A percentile compares a stretch with the other conserved stretches of the same genome.
Evolutionary conservation across 1,140 invertebrate genomes (phyloP).

Genomic region (Phortica variegata): DNA sequence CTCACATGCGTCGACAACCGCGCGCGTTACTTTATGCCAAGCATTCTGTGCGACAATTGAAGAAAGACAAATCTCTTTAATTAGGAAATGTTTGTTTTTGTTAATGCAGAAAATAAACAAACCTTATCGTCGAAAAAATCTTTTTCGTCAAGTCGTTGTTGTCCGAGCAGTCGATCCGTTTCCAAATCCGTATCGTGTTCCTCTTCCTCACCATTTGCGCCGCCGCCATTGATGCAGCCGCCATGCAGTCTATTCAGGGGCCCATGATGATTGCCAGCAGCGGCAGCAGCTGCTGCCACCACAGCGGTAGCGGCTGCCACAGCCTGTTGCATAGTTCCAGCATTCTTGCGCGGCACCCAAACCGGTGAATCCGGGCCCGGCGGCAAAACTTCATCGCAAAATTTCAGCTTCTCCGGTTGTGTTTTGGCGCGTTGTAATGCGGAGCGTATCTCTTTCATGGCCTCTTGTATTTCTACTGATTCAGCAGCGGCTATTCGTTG

Average conservation of each 20-base stretch:
- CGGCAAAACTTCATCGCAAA: conserved; percentile 45
- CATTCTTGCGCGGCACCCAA: conserved; percentile 48
- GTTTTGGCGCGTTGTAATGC: conserved; percentile 71
- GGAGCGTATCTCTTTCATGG: conserved; percentile 79
- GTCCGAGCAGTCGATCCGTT: conserved; percentile 83
- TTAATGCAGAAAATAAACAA: neutral
- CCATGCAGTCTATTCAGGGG: conserved; percentile 7
- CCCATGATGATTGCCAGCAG: neutral
- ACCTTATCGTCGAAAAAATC: conserved; percentile 85
- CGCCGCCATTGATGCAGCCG: neutral
- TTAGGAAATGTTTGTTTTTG: neutral
- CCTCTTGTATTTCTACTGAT: conserved; percentile 63
- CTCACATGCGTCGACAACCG: conserved; percentile 10
- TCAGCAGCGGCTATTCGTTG: conserved; percentile 35
- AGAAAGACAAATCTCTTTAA: neutral
- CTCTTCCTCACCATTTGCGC: conserved; percentile 58
- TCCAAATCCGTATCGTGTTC: conserved; percentile 86
- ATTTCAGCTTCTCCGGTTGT: conserved; percentile 52
- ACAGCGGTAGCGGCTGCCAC: neutral
- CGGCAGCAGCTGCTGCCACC: neutral
- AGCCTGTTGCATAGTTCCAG: neutral
- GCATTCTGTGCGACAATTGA: neutral
- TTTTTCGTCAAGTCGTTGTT: conserved; percentile 84
- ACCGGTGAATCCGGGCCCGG: conserved; percentile 47
- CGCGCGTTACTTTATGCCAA: neutral